These are phyloP conservation scores for Dermolepida albohirtum DNA, from an alignment of 2,888 invertebrate genomes.

Conservation along the genomic window DNA sequence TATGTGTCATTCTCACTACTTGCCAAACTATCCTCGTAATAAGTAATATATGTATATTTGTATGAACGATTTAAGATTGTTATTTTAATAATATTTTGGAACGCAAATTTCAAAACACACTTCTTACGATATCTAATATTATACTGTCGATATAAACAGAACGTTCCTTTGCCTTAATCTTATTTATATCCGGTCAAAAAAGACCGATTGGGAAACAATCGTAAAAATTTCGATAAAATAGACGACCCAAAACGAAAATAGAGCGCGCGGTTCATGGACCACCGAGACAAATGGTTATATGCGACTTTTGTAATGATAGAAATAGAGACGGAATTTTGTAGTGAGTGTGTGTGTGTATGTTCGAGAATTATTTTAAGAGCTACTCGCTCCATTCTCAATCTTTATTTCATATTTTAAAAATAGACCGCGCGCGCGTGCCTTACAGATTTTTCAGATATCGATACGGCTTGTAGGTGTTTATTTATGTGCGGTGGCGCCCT, in stretches of 20 bases:
- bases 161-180: too few relatives aligned
- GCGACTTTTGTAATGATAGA: constrained; percentile 29
- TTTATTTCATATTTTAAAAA: constrained; percentile 31
- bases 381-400: constrained; percentile 16
- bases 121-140: too few relatives aligned
- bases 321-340: constrained; percentile 18
- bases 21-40: too few relatives aligned
- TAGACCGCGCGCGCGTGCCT: constrained; percentile 27
- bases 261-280: constrained; percentile 31
- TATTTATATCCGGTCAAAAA: too few relatives aligned
- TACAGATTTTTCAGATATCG: constrained; percentile 28
- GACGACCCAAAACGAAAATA: constrained; percentile 12
- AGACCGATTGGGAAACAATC: too few relatives aligned
- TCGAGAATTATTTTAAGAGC: constrained; percentile 17
- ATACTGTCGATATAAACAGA: too few relatives aligned
- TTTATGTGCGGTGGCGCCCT: constrained; percentile 13
- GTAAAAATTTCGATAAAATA: constrained; percentile 2
- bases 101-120: too few relatives aligned
- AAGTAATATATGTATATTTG: too few relatives aligned
- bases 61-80: too few relatives aligned
- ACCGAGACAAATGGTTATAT: constrained; percentile 36
- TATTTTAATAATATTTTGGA: too few relatives aligned
- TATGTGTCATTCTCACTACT: too few relatives aligned
- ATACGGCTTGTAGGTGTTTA: constrained; percentile 26
- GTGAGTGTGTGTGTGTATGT: constrained; percentile 3